A percentile compares a stretch with the other conserved stretches of the same genome.
These are phyloP conservation scores for Onychorhynchus coronatus DNA, from an alignment of 2,113 vertebrate genomes.

Conservation along the genomic window DNA sequence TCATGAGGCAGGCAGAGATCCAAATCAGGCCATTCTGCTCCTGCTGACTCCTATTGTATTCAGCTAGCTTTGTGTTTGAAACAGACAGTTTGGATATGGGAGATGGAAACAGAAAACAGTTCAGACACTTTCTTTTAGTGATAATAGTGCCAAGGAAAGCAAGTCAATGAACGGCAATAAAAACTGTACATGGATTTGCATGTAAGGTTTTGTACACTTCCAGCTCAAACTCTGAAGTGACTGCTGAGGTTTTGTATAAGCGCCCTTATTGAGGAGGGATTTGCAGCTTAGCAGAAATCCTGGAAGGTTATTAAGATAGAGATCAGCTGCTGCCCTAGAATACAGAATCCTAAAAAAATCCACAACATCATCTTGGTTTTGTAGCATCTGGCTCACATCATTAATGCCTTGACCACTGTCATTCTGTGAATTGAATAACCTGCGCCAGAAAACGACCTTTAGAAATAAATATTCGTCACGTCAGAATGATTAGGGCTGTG, in stretches of 20 bases:
- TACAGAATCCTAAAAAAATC: not conserved
- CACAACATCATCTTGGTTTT: not conserved
- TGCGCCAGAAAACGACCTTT: not conserved
- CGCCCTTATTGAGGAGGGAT: not conserved
- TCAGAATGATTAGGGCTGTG: not conserved
- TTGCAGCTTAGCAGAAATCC: not conserved
- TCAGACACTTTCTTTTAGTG: not conserved
- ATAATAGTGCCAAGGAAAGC: not conserved
- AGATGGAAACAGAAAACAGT: not conserved
- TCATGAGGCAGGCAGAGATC: not conserved
- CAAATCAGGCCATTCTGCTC: not conserved
- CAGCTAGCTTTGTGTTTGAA: not conserved
- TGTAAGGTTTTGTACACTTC: not conserved
- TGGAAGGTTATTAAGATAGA: not conserved
- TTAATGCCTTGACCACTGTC: not conserved
- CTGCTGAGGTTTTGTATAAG: not conserved
- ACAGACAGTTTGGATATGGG: not conserved
- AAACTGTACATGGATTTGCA: not conserved
- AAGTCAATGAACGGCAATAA: not conserved
- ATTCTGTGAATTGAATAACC: not conserved
- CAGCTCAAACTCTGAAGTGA: not conserved
- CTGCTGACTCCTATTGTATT: not conserved
- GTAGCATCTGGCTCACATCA: not conserved
- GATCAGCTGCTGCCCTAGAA: not conserved
- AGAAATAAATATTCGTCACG: not conserved